Base-by-base conservation (phyloP, 1,140 invertebrate genomes). In the Drosophila yakuba region DNA sequence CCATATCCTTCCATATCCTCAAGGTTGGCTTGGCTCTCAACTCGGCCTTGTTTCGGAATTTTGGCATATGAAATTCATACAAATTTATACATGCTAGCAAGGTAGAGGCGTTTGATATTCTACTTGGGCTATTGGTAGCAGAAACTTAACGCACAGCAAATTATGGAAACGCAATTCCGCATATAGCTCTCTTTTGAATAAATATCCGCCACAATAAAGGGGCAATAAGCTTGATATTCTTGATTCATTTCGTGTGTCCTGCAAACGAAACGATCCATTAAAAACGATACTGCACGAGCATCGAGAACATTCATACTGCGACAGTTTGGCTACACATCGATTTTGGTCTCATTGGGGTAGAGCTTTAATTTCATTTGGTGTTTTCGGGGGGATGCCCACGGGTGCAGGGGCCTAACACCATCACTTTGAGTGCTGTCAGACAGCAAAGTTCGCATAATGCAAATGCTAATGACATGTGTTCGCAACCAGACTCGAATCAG, bases 381-480 rank as follows among this genome's bases (percentile, higher is more conserved):
- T 28, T 74, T 32, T 52, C 17, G n/a, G 60, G 2, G 47, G 12
- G 32, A 43, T 15, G 4, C 35, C 47, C 50, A 32, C 20, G 64
- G 28, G 44, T 41, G 35, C 35, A 5, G 61, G 1, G 17, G 51
- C 39, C 57, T 51, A 75, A 67, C 61, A 66, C 60, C 69, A 44
- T 73, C 73, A 75, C 73, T 76, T 67, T 76, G 62, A 76, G 73
- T 76, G 68, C 66, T 76, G 73, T 76, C 60, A 66, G 54, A 66
- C 61, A 57, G 52, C 61, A 45, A 59, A 76, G 51, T 57, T 59
- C 54, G 55, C 61, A 75, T 67, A 77, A 56, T 77, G 74, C 74
- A 76, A 77, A 86, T 86, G 83, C 75, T 88, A 86, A 86, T 86
- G 83, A 82, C 76, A 62, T 78, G 61, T 63, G 51, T 50, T 57